A percentile compares a stretch with the other conserved stretches of the same genome.
Conservation (phyloP, 2,113 vertebrate species). For the Lathamus discolor region DNA sequence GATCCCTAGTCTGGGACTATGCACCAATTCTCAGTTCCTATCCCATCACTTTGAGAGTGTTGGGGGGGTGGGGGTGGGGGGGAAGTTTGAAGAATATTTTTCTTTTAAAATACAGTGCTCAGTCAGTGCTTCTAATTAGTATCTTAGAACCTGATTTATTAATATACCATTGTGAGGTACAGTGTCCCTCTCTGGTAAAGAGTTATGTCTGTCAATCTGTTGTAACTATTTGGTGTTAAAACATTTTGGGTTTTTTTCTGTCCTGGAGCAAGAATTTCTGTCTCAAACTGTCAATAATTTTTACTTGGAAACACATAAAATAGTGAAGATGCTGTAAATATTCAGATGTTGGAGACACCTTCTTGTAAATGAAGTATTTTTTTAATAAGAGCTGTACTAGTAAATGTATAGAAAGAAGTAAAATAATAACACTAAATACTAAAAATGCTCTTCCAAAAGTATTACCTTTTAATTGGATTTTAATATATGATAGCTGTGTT, state of each 20-base stretch:
- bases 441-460: background rate
- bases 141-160: background rate
- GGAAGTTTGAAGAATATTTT: background rate
- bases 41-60: background rate
- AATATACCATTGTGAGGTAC: background rate
- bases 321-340: background rate
- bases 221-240: background rate
- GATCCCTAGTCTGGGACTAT: background rate
- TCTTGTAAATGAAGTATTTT: background rate
- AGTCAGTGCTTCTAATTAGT: background rate
- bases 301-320: background rate
- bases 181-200: background rate
- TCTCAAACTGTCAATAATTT: background rate
- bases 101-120: background rate
- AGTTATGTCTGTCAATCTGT: background rate
- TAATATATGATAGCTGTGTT: background rate
- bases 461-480: background rate
- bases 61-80: accelerated
- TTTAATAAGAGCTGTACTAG: background rate
- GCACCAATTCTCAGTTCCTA: background rate
- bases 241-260: background rate
- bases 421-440: background rate
- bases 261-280: background rate
- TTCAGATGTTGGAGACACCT: background rate
- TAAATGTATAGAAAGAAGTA: background rate